Percentiles rank a stretch among this genome's conserved stretches.
These are phyloP conservation scores for Xenus cinereus DNA, from an alignment of 2,113 vertebrate genomes.

Conservation along the genomic window DNA sequence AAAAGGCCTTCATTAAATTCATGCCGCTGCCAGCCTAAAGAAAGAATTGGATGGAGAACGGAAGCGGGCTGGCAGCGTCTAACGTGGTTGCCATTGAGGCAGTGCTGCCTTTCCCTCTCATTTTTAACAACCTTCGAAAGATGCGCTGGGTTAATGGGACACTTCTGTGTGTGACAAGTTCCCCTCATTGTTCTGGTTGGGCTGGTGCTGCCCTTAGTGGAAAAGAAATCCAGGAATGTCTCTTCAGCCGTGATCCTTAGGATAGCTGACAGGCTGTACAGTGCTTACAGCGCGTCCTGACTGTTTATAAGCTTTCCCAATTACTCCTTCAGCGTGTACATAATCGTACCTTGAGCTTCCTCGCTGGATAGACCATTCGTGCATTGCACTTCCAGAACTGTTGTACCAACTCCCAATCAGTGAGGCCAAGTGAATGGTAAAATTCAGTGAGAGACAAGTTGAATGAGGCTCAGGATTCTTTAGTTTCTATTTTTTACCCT, in stretches of 20 bases:
- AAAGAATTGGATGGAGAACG: not conserved
- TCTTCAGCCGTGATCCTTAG: not conserved
- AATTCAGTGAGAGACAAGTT: not conserved
- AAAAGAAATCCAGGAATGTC: not conserved
- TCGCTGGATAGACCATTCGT: not conserved
- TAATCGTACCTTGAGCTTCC: slow-evolving; percentile 57
- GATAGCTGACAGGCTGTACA: not conserved
- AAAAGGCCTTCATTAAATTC: slow-evolving; percentile 32
- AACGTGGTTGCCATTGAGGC: not conserved
- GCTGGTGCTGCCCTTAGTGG: not conserved
- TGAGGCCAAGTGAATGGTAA: not conserved
- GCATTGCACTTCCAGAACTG: not conserved
- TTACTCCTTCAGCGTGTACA: not conserved
- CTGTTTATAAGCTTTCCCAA: not conserved
- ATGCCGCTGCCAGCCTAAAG: slow-evolving; percentile 1
- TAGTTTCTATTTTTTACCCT: not conserved
- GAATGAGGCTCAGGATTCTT: not conserved
- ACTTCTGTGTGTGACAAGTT: not conserved
- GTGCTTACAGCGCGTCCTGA: not conserved
- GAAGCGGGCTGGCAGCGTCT: not conserved
- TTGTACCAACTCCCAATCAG: not conserved
- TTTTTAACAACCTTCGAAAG: not conserved
- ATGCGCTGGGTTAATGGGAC: not conserved
- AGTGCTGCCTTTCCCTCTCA: not conserved
- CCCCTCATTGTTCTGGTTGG: not conserved